Base-by-base conservation (phyloP, 2,797 vertebrate species). In the Malacoctenus gilli region DNA sequence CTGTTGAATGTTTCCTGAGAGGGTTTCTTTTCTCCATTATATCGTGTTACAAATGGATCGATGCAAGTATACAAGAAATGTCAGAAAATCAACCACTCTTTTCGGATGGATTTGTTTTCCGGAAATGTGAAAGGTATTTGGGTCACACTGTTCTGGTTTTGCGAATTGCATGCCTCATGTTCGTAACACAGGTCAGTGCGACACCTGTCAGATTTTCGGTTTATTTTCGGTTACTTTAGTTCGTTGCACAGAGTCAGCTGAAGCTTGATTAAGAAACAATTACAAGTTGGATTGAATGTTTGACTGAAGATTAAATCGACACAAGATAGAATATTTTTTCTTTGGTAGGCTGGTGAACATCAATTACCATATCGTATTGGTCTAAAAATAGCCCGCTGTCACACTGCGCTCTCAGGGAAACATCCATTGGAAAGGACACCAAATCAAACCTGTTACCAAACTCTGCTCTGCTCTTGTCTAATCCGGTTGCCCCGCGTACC, bases 361-460 rank as follows among this genome's bases (percentile, higher is more conserved):
- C 4, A 41, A 42, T 57, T 21, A 37, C 14, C 23, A 4, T 13
- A 12, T 41, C 16, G 40, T 9, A 21, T 21, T 5, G 37, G 25
- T 34, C 15, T 43, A 28, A 55, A 72, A 52, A 42, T 13, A 8
- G 21, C 35, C 16, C 67, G 25, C 28, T 43, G 25, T 59, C 38
- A 31, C 36, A 60, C 36, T 75, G 43, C 41, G 20, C 48, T 66
- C 21, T 44, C 31, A 54, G 44, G 28, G 67, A 43, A 19, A 47
- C 34, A 46, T 69, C 59, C 32, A 51, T 78, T 64, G 64, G 19
- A 62, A 38, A 59, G 28, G 38, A 78, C 59, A 74, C 38, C 44
- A 59, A 75, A 61, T 72, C 70, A 72, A 79, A 75, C 42, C 22
- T 59, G 55, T 68, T 69, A 22, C 44, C 46, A 72, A 23, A 65